phyloP scores from a whole-genome alignment of 2,797 vertebrate genomes.

The Acomys russatus region DNA sequence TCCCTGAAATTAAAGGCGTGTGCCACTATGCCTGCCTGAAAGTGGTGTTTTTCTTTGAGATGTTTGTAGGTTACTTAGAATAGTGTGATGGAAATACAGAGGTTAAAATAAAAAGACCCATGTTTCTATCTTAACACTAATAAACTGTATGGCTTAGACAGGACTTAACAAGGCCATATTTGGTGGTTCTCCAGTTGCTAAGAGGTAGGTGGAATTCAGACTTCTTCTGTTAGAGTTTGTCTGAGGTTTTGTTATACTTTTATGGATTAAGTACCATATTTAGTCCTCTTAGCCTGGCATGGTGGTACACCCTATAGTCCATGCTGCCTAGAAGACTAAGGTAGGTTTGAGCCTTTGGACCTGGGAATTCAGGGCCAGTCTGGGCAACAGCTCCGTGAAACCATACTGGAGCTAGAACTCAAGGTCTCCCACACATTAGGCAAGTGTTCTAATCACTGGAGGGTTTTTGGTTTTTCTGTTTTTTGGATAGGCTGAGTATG shows the following conservation, averaged over 20 bases:
- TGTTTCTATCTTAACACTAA: conserved; percentile 15
- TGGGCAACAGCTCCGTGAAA: background rate
- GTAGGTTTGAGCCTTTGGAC: background rate
- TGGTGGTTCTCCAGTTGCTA: conserved; percentile 60
- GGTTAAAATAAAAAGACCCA: conserved; percentile 21
- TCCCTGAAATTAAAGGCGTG: too few relatives aligned
- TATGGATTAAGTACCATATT: background rate
- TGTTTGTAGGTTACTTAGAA: background rate
- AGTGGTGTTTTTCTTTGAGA: background rate
- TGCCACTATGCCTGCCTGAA: too few relatives aligned
- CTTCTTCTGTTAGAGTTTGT: conserved; percentile 42
- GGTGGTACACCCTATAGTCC: background rate
- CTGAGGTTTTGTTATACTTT: background rate
- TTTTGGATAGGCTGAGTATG: background rate
- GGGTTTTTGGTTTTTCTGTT: too few relatives aligned
- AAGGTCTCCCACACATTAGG: background rate
- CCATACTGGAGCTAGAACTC: background rate
- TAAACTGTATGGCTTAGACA: background rate
- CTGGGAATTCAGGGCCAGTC: background rate
- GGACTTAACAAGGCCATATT: conserved; percentile 16
- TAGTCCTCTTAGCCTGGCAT: background rate
- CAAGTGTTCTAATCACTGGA: background rate
- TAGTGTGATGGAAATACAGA: background rate
- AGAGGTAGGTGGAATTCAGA: conserved; percentile 57
- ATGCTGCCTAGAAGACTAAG: background rate